Base-by-base conservation (phyloP, 2,113 vertebrate genomes). In the Struthidea cinerea region DNA sequence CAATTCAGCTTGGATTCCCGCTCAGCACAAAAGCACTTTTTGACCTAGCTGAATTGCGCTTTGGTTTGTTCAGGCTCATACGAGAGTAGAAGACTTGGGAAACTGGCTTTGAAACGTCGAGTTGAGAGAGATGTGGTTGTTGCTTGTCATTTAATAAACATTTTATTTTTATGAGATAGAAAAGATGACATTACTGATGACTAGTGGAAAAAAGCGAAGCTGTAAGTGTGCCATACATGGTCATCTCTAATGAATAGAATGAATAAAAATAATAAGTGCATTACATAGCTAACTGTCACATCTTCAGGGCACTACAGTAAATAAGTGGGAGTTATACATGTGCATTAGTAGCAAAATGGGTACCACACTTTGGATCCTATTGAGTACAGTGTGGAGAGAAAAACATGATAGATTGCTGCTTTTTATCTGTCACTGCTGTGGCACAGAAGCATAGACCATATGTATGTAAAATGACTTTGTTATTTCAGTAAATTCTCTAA, bases 231-330 rank as follows among this genome's bases (percentile, higher is more conserved):
- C 60, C 53, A 60, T 94, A 65, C 60, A 57, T 14, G 41, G 60
- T 90, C 90, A 93, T 88, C 76, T 92, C 79, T 95, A 97, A 95
- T 96, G 93, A 97, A 96, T 81, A 96, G 95, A 96, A 96, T 96
- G 96, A 97, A 96, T 96, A 97, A 96, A 96, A 96, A 96, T 94
- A 96, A 96, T 91, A 96, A 96, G 90, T 93, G 85, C 88, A 93
- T 97, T 96, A 92, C 83, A 89, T 42, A 90, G 85, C 94, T 94
- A 92, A 96, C 93, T 79, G 85, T 96, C 90, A 95, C 94, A 82
- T 96, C 93, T 96, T 93, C 83, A 65, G 92, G 94, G 94, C 90
- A 93, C 90, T 95, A 64, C 69, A 84, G 92, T 95, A 96, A 96
- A 95, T 94, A 96, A 97, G 96, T 89, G 88, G 90, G 88, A 92